Evolutionary conservation across 2,113 vertebrate species (phyloP).

Genomic region (Candoia aspera): DNA sequence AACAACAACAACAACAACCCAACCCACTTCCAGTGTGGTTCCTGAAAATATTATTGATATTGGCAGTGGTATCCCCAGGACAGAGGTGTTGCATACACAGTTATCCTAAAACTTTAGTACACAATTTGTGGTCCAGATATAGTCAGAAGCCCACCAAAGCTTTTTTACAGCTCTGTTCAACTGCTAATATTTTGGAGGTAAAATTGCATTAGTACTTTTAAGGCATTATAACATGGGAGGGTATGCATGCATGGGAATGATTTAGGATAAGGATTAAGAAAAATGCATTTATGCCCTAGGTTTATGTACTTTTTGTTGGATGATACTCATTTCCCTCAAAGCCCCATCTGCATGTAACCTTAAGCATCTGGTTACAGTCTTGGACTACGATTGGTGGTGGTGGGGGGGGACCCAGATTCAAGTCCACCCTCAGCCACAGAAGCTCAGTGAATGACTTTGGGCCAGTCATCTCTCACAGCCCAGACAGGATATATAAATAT

Average conservation of each 20-base stretch:
- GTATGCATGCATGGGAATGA: background rate
- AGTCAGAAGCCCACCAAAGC: background rate
- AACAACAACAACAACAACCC: background rate
- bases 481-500: too few species aligned
- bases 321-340: background rate
- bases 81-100: background rate
- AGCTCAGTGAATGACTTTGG: too few species aligned
- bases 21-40: background rate
- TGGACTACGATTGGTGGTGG: background rate
- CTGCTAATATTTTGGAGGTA: background rate
- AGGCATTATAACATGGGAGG: background rate
- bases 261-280: background rate
- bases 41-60: background rate
- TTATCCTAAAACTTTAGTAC: background rate
- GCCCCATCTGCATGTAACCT: background rate
- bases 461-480: too few species aligned
- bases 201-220: background rate
- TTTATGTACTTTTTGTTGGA: background rate
- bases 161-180: background rate
- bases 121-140: background rate
- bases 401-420: too few species aligned
- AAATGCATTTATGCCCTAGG: background rate
- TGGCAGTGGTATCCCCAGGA: background rate
- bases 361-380: background rate
- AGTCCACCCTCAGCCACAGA: too few species aligned